Evolutionary conservation across 2,113 vertebrate species (phyloP).

Genomic region (Condylura cristata): DNA sequence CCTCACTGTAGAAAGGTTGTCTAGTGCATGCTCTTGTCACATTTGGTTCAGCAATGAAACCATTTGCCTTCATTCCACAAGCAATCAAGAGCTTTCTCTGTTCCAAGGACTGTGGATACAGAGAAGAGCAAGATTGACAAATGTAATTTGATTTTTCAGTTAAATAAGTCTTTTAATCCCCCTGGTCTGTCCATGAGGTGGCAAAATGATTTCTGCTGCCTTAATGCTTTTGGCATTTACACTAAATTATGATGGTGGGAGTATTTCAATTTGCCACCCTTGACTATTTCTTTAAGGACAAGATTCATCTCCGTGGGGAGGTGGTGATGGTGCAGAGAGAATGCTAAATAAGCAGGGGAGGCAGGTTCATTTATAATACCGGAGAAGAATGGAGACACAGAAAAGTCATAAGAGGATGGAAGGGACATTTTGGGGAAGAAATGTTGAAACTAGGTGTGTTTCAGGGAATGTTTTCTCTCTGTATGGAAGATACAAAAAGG

Average conservation of each 20-base stretch:
- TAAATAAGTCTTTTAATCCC: constrained; percentile 15
- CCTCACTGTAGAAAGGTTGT: background rate
- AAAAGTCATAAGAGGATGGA: background rate
- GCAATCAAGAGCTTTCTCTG: background rate
- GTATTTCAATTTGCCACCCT: background rate
- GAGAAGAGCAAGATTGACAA: background rate
- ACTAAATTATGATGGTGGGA: background rate
- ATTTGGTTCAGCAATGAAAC: background rate
- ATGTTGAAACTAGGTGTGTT: background rate
- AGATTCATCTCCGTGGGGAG: background rate
- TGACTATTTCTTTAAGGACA: background rate
- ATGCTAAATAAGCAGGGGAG: background rate
- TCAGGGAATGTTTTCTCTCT: background rate
- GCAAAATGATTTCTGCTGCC: background rate
- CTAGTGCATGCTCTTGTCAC: background rate
- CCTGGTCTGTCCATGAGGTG: background rate
- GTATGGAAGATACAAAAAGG: background rate
- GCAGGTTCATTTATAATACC: background rate
- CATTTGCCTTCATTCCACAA: background rate
- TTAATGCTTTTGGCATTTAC: constrained; percentile 19
- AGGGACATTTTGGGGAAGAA: background rate
- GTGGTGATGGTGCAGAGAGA: background rate
- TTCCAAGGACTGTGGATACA: background rate
- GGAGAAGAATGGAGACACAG: background rate
- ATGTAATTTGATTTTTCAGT: background rate